Base-by-base conservation (phyloP, 2,113 vertebrate genomes). In the Oncorhynchus tshawytscha region DNA sequence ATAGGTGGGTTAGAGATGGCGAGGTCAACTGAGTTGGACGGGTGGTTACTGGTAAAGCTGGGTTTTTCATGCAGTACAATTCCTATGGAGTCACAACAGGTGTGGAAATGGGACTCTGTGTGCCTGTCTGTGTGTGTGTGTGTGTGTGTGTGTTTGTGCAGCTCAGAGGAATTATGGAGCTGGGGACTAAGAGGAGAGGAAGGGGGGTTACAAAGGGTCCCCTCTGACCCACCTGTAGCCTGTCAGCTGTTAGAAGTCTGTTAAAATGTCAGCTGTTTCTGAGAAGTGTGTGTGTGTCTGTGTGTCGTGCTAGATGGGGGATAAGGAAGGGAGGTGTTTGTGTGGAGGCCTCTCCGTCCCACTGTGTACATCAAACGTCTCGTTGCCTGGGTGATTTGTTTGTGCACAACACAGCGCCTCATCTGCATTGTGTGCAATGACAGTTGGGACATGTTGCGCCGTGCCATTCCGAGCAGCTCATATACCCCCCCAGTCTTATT, bases 231-330 rank as follows among this genome's bases (percentile, higher is more conserved):
- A 93, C 93, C 93, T 94, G 91, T 92, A 92, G 90, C 83, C 86
- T 90, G 90, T 93, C 93, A 94, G 92, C 92, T 94, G 93, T 91
- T 92, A 82, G 86, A 88, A 90, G 91, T 83, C 91, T 91, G 90
- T 92, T 93, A 89, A 93, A 93, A 89, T 85, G 90, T 93, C 93
- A 94, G 93, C 93, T 94, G 93, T 93, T 93, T 92, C 88, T 92
- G 91, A 93, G 87, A 78, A 39, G 34, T 7, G 73, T 80, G 75
- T 49, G 71, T 76, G 75, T 86, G 72, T 73, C 48, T 60, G 67
- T 87, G 80, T 86, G 72, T 82, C 15, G 3, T 51, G 80, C 70
- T 78, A 72, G 76, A 72, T 80, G 3, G 75, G 74, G 74, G 74
- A 75, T 64, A 59, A 72, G 62, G 51, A 67, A 15, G 67, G 71